Conservation (phyloP, 2,797 vertebrate genomes). For the Lutra lutra region DNA sequence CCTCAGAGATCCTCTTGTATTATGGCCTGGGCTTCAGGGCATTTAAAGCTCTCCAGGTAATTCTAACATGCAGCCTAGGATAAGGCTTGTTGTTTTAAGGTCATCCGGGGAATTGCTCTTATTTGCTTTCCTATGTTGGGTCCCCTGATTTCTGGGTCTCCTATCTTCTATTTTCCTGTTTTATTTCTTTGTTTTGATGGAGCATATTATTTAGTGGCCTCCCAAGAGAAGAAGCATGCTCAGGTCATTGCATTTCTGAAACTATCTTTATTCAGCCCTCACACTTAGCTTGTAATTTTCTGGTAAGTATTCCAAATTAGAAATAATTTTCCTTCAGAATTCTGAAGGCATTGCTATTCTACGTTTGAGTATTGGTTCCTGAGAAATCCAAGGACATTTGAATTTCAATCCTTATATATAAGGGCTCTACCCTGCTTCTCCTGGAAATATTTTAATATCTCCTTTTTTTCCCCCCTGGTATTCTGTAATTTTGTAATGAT, state of each 20-base stretch:
- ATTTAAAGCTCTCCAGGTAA: background rate
- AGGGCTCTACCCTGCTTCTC: background rate
- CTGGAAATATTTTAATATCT: conserved; percentile 21
- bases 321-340: background rate
- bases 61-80: background rate
- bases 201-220: background rate
- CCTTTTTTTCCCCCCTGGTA: background rate
- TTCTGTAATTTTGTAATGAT: conserved; percentile 9
- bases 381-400: background rate
- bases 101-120: background rate
- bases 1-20: background rate
- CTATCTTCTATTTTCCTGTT: background rate
- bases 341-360: background rate
- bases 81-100: background rate
- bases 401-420: background rate
- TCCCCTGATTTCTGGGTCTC: background rate
- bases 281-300: background rate
- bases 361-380: background rate
- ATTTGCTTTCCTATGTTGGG: background rate
- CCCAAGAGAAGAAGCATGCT: background rate
- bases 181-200: conserved; percentile 26
- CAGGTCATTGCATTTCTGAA: background rate
- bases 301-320: background rate
- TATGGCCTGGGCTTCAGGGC: background rate
- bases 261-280: background rate